phyloP scores from a whole-genome alignment of 2,113 vertebrate species.

The Barbus barbus region DNA sequence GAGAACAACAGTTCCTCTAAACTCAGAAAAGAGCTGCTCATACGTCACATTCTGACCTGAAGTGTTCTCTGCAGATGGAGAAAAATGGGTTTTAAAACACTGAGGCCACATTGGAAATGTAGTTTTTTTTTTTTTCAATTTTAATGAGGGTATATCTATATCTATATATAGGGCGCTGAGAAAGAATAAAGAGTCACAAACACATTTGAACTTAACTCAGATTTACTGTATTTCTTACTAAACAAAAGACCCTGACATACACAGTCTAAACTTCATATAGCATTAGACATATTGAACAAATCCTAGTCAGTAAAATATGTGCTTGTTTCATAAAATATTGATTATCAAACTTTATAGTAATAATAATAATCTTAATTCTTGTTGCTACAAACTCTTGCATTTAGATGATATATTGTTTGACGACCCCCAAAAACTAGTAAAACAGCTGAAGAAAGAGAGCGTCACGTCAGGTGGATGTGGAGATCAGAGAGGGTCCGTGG shows the following conservation, averaged over 20 bases:
- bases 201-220: conserved; percentile 36
- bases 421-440: conserved; percentile 41
- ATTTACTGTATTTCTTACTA: conserved; percentile 61
- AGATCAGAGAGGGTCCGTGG: no score
- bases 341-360: conserved; percentile 56
- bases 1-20: background rate
- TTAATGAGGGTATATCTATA: no score
- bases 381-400: conserved; percentile 71
- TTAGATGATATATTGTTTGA: conserved; percentile 55
- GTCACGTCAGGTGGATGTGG: no score
- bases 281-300: conserved; percentile 65
- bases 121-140: no score
- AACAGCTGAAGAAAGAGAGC: conserved; percentile 39
- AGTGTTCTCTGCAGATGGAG: no score
- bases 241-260: conserved; percentile 64
- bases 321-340: conserved; percentile 74
- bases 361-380: conserved; percentile 53
- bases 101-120: no score
- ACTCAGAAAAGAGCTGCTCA: background rate
- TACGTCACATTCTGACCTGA: background rate
- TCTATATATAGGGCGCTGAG: background rate
- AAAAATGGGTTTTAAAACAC: no score
- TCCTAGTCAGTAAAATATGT: conserved; percentile 74
- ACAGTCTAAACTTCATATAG: conserved; percentile 64
- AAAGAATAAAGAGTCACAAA: conserved; percentile 5